Conservation (phyloP, 92 coral and sea anemone genomes). For the Micromussa lordhowensis region DNA sequence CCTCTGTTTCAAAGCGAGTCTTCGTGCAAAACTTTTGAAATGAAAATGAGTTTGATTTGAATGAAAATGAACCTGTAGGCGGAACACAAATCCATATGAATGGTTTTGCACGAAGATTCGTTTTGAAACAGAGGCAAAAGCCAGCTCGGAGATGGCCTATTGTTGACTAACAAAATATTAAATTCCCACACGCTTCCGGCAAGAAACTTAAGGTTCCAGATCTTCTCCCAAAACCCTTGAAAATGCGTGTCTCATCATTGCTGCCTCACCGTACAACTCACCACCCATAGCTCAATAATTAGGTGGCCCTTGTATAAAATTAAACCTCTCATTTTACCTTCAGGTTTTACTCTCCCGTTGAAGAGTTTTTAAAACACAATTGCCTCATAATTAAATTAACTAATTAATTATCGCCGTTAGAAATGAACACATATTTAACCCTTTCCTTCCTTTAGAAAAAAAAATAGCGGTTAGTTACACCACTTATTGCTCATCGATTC, state of each 20-base stretch:
- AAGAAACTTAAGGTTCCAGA: neutral
- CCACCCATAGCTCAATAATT: neutral
- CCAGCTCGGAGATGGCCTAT: no score
- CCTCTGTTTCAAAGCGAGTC: no score
- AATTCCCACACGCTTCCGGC: no score
- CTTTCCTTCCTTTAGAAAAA: neutral
- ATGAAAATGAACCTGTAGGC: no score
- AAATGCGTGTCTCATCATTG: neutral
- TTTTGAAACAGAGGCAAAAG: no score
- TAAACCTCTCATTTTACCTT: neutral
- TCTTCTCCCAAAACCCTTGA: neutral
- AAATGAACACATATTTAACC: neutral
- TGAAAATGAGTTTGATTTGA: no score
- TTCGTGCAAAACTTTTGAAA: no score
- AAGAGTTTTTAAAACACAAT: neutral
- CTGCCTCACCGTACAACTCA: neutral
- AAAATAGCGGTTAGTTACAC: neutral
- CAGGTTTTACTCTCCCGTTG: neutral
- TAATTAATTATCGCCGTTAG: conserved; percentile 5
- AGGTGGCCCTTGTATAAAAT: neutral
- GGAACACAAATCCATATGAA: no score
- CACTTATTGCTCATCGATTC: neutral
- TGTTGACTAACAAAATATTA: no score
- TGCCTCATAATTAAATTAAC: conserved; percentile 15
- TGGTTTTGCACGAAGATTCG: no score